Evolutionary conservation across 2,797 vertebrate genomes (phyloP).

Genomic region (Trachops cirrhosus): DNA sequence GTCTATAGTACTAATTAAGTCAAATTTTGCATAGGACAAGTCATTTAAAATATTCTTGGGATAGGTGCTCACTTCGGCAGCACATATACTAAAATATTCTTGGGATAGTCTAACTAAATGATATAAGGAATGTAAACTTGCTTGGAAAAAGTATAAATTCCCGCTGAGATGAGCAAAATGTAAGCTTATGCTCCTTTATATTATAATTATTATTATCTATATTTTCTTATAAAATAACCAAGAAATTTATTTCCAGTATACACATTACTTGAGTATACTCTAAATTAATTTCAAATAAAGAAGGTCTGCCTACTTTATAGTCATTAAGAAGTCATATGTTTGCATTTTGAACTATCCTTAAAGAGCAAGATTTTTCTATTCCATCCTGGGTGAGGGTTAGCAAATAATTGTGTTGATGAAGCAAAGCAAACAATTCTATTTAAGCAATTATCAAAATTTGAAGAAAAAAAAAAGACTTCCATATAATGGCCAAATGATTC

Average conservation of each 20-base stretch:
- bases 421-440: background rate
- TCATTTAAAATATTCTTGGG: background rate
- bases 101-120: background rate
- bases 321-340: background rate
- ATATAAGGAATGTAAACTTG: background rate
- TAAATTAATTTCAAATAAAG: slow-evolving; percentile 4
- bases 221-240: background rate
- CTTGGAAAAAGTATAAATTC: background rate
- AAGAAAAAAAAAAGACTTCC: background rate
- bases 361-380: background rate
- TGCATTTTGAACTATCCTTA: background rate
- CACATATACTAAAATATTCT: slow-evolving; percentile 9
- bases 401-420: background rate
- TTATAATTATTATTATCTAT: background rate
- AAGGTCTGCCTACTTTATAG: background rate
- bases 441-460: background rate
- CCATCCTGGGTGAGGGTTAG: background rate
- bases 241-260: background rate
- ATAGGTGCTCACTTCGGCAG: too few species aligned
- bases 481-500: background rate
- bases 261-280: background rate
- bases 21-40: background rate
- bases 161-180: background rate
- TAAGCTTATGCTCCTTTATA: background rate
- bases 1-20: background rate